phyloP scores from a whole-genome alignment of 92 coral and sea anemone species.

The Epizoanthus illoricatus region DNA sequence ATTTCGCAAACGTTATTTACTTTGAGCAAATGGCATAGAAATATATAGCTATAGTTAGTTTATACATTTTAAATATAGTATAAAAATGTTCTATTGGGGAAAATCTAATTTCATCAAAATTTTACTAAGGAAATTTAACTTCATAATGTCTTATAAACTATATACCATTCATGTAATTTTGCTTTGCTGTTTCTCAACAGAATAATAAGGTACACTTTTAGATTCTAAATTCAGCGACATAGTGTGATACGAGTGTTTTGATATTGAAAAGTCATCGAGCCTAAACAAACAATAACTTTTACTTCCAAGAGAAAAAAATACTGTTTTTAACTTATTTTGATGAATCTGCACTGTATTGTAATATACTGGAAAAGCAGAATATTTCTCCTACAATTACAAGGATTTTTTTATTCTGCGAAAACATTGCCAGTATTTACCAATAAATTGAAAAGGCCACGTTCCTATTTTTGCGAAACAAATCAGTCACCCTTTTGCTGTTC shows the following conservation, averaged over 20 bases:
- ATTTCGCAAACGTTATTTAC: conserved; percentile 25
- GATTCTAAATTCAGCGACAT: not conserved
- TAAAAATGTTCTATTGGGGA: too few species aligned
- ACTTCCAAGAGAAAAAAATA: not conserved
- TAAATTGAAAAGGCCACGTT: too few species aligned
- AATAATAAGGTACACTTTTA: not conserved
- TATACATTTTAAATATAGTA: too few species aligned
- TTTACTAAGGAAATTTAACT: not conserved
- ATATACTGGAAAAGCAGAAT: not conserved
- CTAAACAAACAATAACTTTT: not conserved
- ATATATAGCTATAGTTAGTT: too few species aligned
- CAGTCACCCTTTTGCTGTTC: conserved; percentile 12
- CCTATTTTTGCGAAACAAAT: conserved; percentile 4
- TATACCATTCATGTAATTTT: not conserved
- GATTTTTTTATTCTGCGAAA: too few species aligned
- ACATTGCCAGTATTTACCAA: too few species aligned
- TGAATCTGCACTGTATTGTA: not conserved
- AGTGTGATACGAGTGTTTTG: conserved; percentile 11
- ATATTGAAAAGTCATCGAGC: not conserved
- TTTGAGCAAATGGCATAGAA: conserved; percentile 19
- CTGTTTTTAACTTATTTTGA: not conserved
- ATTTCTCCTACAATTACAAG: not conserved
- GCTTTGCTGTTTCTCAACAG: not conserved
- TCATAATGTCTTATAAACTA: not conserved
- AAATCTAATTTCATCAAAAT: not conserved